Conservation (phyloP, 2,113 vertebrate genomes). For the Uropsilus gracilis region DNA sequence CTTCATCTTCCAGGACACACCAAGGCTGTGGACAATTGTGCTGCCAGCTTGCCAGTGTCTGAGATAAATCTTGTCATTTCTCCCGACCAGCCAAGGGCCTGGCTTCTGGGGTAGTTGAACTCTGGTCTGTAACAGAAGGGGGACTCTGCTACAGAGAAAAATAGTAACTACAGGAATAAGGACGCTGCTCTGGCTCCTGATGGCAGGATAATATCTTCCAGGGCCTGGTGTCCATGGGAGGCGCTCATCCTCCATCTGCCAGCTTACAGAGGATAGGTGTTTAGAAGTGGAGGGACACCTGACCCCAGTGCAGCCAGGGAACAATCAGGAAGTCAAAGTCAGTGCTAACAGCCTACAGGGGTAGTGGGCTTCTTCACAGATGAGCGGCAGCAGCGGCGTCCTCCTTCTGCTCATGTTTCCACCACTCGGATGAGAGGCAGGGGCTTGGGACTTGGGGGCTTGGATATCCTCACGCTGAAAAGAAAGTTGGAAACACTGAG, state of each 20-base stretch:
- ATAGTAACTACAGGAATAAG: not conserved
- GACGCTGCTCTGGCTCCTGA: slow-evolving; percentile 25
- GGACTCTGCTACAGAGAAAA: not conserved
- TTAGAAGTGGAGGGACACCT: not conserved
- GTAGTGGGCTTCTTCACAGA: slow-evolving; percentile 48
- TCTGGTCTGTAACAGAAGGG: not conserved
- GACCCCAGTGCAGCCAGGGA: slow-evolving; percentile 59
- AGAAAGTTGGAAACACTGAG: not conserved
- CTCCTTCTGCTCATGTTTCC: slow-evolving; percentile 87
- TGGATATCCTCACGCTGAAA: slow-evolving; percentile 87
- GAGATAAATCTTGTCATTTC: not conserved
- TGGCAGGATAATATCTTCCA: not conserved
- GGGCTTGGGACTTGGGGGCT: slow-evolving; percentile 88
- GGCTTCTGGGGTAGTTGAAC: not conserved
- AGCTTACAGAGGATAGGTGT: not conserved
- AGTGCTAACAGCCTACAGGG: not conserved
- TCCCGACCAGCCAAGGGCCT: not conserved
- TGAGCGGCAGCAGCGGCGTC: not conserved
- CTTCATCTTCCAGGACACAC: not conserved
- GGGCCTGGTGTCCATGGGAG: not conserved
- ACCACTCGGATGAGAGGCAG: slow-evolving; percentile 95
- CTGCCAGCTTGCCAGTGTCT: not conserved
- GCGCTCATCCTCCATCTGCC: not conserved
- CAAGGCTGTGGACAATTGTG: not conserved
- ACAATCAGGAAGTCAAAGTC: slow-evolving; percentile 44